Percentiles rank a stretch among this genome's conserved stretches.
These are phyloP conservation scores for Anser cygnoides DNA, from an alignment of 2,113 vertebrate genomes.

Conservation along the genomic window DNA sequence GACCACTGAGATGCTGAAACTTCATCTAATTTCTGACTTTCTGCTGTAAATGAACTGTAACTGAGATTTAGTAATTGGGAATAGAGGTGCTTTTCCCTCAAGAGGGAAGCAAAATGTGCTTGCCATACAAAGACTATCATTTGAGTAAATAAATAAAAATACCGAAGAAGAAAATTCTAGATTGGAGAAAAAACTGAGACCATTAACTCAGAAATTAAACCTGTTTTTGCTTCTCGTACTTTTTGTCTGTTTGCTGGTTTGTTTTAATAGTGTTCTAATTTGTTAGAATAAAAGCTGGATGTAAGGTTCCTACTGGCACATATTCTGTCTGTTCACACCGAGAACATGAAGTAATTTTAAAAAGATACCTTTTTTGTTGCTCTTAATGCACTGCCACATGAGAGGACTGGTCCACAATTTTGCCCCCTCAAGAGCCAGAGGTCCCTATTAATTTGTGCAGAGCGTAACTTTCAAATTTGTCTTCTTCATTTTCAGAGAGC, in stretches of 20 bases:
- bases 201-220: not conserved
- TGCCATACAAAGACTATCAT: not conserved
- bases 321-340: not conserved
- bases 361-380: constrained; percentile 56
- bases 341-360: constrained; percentile 33
- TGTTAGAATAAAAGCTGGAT: not conserved
- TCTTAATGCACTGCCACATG: constrained; percentile 5
- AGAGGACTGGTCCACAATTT: constrained; percentile 4
- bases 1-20: not conserved
- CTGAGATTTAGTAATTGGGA: not conserved
- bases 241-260: not conserved
- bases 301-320: not conserved
- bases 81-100: not conserved
- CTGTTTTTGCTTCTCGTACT: not conserved
- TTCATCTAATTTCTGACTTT: constrained; percentile 2
- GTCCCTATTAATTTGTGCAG: constrained; percentile 24
- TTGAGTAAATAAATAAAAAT: not conserved
- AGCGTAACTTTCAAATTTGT: not conserved
- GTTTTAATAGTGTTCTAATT: not conserved
- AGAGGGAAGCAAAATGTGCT: not conserved
- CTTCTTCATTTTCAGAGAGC: constrained; percentile 35
- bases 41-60: not conserved
- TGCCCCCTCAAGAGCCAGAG: constrained; percentile 9
- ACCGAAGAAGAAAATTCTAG: not conserved
- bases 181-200: not conserved